A percentile compares a stretch with the other conserved stretches of the same genome.
Conservation (phyloP, 2,888 invertebrate genomes). For the Eupithecia exiguata region DNA sequence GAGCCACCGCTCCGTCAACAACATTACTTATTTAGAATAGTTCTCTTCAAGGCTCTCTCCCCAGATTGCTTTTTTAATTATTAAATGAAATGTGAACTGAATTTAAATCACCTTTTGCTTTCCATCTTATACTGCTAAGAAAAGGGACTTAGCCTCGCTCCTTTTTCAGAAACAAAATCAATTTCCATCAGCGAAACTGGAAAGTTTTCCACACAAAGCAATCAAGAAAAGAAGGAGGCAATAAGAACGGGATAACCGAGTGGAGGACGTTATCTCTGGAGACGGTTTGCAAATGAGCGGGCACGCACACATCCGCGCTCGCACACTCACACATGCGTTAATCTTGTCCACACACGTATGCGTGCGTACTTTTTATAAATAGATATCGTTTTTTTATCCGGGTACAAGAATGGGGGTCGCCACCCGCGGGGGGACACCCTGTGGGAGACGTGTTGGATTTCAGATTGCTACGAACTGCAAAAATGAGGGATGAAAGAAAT, state of each 20-base stretch:
- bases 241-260: constrained; percentile 82
- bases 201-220: constrained; percentile 80
- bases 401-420: constrained; percentile 81
- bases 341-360: constrained; percentile 75
- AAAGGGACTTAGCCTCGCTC: constrained; percentile 55
- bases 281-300: constrained; percentile 84
- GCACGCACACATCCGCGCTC: constrained; percentile 65
- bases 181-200: constrained; percentile 75
- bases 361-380: constrained; percentile 83
- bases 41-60: constrained; percentile 58
- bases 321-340: constrained; percentile 65
- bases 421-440: constrained; percentile 74
- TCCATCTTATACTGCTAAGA: constrained; percentile 8
- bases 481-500: constrained; percentile 86
- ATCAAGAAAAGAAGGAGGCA: constrained; percentile 81
- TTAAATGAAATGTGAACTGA: constrained; percentile 52
- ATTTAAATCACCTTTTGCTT: constrained; percentile 37
- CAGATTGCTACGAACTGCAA: constrained; percentile 85
- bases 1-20: constrained; percentile 49
- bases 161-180: constrained; percentile 72
- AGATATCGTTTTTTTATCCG: constrained; percentile 84
- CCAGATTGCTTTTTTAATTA: constrained; percentile 66
- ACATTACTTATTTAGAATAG: constrained; percentile 74
- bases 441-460: constrained; percentile 84
- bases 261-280: constrained; percentile 82